Evolutionary conservation across 2,797 vertebrate species (phyloP).

Genomic region (Lacerta agilis): DNA sequence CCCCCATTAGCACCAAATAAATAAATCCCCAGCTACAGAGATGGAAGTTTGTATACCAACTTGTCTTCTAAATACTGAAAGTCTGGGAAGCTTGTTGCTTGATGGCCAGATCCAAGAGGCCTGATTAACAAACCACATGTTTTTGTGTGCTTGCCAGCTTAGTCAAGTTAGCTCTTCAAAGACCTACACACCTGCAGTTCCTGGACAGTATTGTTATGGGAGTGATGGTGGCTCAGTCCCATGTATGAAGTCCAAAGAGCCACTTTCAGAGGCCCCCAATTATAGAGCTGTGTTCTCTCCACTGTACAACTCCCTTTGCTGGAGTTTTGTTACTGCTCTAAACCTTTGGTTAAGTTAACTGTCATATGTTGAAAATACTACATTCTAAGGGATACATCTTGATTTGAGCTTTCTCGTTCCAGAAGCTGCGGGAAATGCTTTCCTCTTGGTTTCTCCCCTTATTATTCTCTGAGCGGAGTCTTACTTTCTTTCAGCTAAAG

Average conservation of each 20-base stretch:
- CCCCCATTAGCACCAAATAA: not conserved
- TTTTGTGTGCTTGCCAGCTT: not conserved
- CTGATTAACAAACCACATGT: not conserved
- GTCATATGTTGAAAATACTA: conserved; percentile 3
- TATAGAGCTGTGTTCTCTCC: no score
- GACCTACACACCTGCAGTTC: not conserved
- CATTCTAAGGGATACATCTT: conserved; percentile 31
- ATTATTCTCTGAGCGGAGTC: not conserved
- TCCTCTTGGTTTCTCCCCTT: not conserved
- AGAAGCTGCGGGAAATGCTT: conserved; percentile 25
- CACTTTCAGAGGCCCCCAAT: not conserved
- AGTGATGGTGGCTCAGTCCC: rapidly evolving
- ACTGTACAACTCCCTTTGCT: not conserved
- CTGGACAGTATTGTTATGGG: rapidly evolving
- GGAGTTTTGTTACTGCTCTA: not conserved
- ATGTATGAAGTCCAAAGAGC: conserved; percentile 21
- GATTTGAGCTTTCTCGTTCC: not conserved
- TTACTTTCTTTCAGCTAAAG: conserved; percentile 14
- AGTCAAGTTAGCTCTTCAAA: not conserved
- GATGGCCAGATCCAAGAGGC: not conserved
- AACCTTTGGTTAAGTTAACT: not conserved
- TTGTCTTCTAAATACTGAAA: not conserved
- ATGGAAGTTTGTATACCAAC: not conserved
- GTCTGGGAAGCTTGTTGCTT: not conserved
- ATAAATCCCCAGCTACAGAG: not conserved